Evolutionary conservation across 1,140 invertebrate genomes (phyloP), one percentile per base, ranked within the genome.

Genomic region (Sogatella furcifera): DNA sequence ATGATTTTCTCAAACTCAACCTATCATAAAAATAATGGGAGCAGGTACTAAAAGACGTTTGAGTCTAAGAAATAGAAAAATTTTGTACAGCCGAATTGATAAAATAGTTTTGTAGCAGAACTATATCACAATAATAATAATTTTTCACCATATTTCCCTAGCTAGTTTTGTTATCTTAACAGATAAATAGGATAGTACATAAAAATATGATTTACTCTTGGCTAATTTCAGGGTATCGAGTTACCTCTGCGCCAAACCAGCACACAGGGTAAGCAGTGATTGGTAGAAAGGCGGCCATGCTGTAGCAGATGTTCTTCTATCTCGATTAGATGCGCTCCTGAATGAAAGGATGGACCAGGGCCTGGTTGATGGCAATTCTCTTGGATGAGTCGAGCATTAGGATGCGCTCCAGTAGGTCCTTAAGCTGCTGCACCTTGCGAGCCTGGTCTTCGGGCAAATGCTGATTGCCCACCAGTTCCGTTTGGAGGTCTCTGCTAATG

Each of bases 291-390:
- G 34, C 34, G 34, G 34, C 34, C 24, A 28, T 28, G 24, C 6
- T 28, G 24, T 6, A 6, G 24, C 6, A 10, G 57, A n/a, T 55
- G 28, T 28, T 4, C 24, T 28, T 28, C 24, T 4, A 28, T 28
- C 24, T 28, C 24, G 11, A 10, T 54, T 67, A 85, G 70, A 92
- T 86, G 73, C 89, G 89, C 73, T 97, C 96, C 77, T 90, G 86
- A 71, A 99, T 97, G 77, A 99, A 99, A 1, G 94, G 89, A 80
- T 99, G 96, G 24, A 88, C 86, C 21, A 99, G 78, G 19, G 95
- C 94, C 71, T 97, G 91, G 71, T 94, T 96, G 53, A 97, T 85
- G 0, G 91, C 89, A 60, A 95, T 86, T 58, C 97, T 79, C 75
- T 98, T 98, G 21, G 84, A 81, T 0, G 96, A 88, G 75, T 99